Conservation (phyloP, 2,888 invertebrate species). For the Scaptomyza flava region DNA sequence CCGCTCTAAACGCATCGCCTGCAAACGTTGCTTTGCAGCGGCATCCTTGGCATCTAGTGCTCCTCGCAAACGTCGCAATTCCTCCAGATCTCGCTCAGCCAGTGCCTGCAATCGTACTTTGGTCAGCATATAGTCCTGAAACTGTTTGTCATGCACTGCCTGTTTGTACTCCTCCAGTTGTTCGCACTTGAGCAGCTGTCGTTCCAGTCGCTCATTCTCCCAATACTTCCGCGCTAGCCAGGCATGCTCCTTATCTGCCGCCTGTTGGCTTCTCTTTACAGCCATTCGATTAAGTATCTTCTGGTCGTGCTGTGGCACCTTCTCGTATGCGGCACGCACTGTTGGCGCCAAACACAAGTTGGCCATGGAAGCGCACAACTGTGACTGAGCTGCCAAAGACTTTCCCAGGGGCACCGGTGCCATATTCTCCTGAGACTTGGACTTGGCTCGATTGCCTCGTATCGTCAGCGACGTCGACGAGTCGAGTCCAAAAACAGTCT, state of each 20-base stretch:
- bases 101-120: conserved; percentile 82
- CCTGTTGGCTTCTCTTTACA: conserved; percentile 80
- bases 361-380: conserved; percentile 81
- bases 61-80: conserved; percentile 77
- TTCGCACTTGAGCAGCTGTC: conserved; percentile 82
- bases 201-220: conserved; percentile 84
- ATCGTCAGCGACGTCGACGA: conserved; percentile 49
- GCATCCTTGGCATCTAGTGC: conserved; percentile 81
- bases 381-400: neutral
- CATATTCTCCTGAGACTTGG: conserved; percentile 62
- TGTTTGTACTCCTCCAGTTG: conserved; percentile 83
- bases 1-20: conserved; percentile 77
- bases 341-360: conserved; percentile 82
- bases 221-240: conserved; percentile 84
- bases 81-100: conserved; percentile 79
- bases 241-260: conserved; percentile 81
- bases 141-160: conserved; percentile 82
- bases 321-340: conserved; percentile 79
- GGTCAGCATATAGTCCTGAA: conserved; percentile 81
- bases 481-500: conserved; percentile 45
- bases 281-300: conserved; percentile 84
- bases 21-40: conserved; percentile 78
- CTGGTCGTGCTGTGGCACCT: conserved; percentile 82
- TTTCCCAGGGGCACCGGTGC: conserved; percentile 35
- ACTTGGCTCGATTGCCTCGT: conserved; percentile 54